Evolutionary conservation across 2,113 vertebrate species (phyloP), one percentile per base, ranked within the genome.

Genomic region (Zosterops japonicus): DNA sequence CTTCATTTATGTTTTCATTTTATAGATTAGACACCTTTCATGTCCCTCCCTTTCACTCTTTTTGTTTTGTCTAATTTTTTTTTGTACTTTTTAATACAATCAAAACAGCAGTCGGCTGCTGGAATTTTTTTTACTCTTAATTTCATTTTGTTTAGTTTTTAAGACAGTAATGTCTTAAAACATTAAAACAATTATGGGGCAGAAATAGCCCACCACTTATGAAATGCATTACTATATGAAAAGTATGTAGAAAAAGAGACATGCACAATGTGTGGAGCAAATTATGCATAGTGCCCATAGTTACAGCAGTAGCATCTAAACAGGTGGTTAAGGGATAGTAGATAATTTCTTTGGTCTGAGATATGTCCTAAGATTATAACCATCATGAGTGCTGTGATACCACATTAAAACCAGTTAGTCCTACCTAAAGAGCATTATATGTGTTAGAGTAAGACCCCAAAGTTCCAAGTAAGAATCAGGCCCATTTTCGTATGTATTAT

Each of bases 1-100:
- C 94, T 98, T 98, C 96, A 97, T 98, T 98, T 98, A 95, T 98
- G 97, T 97, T 98, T 97, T 98, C 94, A 97, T 98, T 98, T 98
- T 95, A 59, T 97, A 97, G 95, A 95, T 92, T 97, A 97, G 94
- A 91, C 70, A 44, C 92, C 83, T 97, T 93, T 94, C 53, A 86
- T 95, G 78, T 94, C 69, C 75, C 52, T 96, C 74, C 61, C 5
- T 96, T 93, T 94, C 96, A 89, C 56, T 91, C 71, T 87, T 92
- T 85, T 80, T 89, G 52, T 82, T 83, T 92, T 86, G 55, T 95
- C 87, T 80, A 29, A 84, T 52, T 95, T 96, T 96, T 93, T 93
- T 92, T 71, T 61, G 27, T 82, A 39, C 83, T 93, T 94, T 39
- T 64, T 94, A 49, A 77, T 91, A 14, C 12, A 53, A 36, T 91